phyloP scores from a whole-genome alignment of 1,140 invertebrate species.

The Uloborus diversus region DNA sequence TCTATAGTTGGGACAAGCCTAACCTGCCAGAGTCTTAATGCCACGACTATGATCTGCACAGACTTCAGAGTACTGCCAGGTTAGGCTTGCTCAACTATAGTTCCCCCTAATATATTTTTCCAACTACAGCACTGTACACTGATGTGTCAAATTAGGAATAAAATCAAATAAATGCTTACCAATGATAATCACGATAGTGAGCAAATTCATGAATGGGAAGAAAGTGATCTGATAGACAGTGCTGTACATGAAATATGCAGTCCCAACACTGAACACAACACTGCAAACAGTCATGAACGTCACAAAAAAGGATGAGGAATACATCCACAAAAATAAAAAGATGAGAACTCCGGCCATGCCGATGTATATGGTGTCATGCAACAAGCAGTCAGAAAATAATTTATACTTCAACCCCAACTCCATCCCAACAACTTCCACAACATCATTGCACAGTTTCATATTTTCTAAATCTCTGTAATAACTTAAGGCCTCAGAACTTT shows the following conservation, averaged over 20 bases:
- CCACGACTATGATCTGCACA: too few relatives aligned
- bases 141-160: too few relatives aligned
- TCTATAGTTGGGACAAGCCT: too few relatives aligned
- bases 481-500: constrained; percentile 76
- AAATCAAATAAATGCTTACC: too few relatives aligned
- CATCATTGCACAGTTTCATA: constrained; percentile 74
- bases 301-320: constrained; percentile 86
- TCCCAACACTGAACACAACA: constrained; percentile 84
- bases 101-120: too few relatives aligned
- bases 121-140: too few relatives aligned
- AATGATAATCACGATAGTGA: constrained; percentile 88
- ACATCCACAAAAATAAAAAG: constrained; percentile 85
- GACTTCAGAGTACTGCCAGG: too few relatives aligned
- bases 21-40: too few relatives aligned
- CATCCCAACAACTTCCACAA: constrained; percentile 77
- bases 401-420: constrained; percentile 87
- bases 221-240: constrained; percentile 85
- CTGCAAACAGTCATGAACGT: constrained; percentile 84
- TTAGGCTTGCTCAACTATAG: too few relatives aligned
- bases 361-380: constrained; percentile 83
- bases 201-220: constrained; percentile 97
- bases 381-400: constrained; percentile 83
- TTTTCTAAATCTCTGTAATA: constrained; percentile 80
- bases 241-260: constrained; percentile 93
- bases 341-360: constrained; percentile 80